Base-by-base conservation (phyloP, 2,113 vertebrate genomes). In the Desmodus rotundus region DNA sequence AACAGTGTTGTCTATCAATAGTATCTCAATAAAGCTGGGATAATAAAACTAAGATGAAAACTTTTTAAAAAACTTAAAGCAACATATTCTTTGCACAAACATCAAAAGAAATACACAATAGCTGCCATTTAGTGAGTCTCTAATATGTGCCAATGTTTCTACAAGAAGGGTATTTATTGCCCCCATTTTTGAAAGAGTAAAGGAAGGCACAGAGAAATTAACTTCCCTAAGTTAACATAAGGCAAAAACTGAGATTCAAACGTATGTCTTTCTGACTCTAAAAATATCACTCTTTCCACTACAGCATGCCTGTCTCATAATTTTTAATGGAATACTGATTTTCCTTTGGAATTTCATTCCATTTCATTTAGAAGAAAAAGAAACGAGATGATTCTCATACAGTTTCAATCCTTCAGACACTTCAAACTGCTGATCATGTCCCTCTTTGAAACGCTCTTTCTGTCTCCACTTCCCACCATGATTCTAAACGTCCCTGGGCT, bases 171-270 rank as follows among this genome's bases (percentile, higher is more conserved):
- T 84, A 63, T 85, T 84, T 81, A 87, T 86, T 45, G 63, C 41
- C 6, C 26, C 36, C n/a, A 16, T 58, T 92, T 89, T 76, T 41
- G 15, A 87, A 72, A 77, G 17, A 76, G n/a, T 2, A 84, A 91
- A 87, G 58, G 52, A 65, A 84, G 43, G 24, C 33, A 91, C 56
- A 95, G 52, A 78, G 68, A 96, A 87, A 90, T n/a, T 28, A 86
- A 82, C 36, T 81, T 80, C 76, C n/a, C 19, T 90, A 70, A 31
- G 13, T 52, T 81, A 76, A 76, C 16, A 68, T 52, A 67, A 85
- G 15, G 19, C 58, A 63, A 45, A 45, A 80, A 76, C 36, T 84
- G 16, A 56, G 31, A 92, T 85, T 68, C 81, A 91, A 65, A 88
- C 15, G 11, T 22, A 31, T 17, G 38, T 52, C 50, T 82, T 72